A percentile compares a stretch with the other conserved stretches of the same genome.
phyloP scores from a whole-genome alignment of 2,113 vertebrate species.

The Formicarius rufipectus region DNA sequence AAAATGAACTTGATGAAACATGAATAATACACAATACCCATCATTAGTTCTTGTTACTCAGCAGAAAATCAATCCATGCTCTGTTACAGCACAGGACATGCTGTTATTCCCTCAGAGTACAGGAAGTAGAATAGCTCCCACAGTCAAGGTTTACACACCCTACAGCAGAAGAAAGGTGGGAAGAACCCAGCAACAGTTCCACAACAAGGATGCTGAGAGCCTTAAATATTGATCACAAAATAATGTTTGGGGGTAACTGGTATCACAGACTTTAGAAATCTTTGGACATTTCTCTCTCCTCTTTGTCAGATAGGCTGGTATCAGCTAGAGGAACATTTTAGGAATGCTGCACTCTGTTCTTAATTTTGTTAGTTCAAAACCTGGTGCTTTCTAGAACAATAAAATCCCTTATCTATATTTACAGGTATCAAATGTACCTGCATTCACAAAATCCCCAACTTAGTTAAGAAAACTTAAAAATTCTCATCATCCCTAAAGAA shows the following conservation, averaged over 20 bases:
- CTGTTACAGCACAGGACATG: neutral
- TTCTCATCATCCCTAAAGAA: neutral
- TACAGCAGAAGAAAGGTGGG: neutral
- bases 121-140: neutral
- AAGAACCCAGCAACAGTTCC: neutral
- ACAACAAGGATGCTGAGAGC: neutral
- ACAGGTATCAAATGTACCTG: neutral
- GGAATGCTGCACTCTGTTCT: neutral
- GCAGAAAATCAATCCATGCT: slow-evolving; percentile 52
- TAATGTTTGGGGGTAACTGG: neutral
- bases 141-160: neutral
- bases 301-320: neutral
- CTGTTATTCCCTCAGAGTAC: neutral
- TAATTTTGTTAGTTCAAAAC: neutral
- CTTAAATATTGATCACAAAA: neutral
- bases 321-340: neutral
- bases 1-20: slow-evolving; percentile 44
- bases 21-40: slow-evolving; percentile 42
- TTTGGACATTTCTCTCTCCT: neutral
- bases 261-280: neutral
- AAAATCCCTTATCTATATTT: neutral
- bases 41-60: slow-evolving; percentile 58
- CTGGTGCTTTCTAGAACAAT: neutral
- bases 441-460: neutral
- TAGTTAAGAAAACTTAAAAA: neutral